Percentiles rank a stretch among this genome's conserved stretches.
Evolutionary conservation across 2,888 invertebrate species (phyloP).

Genomic region (Achlya flavicornis): DNA sequence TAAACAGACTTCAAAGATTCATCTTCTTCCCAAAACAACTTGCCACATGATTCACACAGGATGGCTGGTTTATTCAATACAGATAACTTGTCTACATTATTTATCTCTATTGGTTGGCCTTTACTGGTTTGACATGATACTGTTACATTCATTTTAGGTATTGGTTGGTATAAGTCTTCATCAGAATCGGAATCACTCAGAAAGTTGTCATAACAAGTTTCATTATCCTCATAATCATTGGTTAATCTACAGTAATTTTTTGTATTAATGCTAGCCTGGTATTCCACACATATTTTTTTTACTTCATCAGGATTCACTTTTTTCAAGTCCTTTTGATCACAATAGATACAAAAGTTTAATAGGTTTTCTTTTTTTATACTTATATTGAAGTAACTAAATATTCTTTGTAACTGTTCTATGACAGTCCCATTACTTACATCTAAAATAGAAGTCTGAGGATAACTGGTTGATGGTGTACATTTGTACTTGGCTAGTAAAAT

Average conservation of each 20-base stretch:
- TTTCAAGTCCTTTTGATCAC: conserved; percentile 66
- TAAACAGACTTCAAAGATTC: conserved; percentile 53
- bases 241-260: conserved; percentile 29
- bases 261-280: conserved; percentile 37
- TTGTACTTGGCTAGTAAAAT: conserved; percentile 67
- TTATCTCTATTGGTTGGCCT: conserved; percentile 82
- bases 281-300: conserved; percentile 53
- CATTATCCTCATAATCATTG: conserved; percentile 56
- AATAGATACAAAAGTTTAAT: conserved; percentile 89
- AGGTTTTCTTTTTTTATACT: conserved; percentile 85
- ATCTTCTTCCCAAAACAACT: conserved; percentile 88
- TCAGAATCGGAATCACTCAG: conserved; percentile 73
- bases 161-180: conserved; percentile 58
- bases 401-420: conserved; percentile 86
- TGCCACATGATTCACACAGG: conserved; percentile 89
- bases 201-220: conserved; percentile 63
- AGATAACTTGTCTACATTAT: conserved; percentile 72
- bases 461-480: conserved; percentile 82
- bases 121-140: conserved; percentile 75
- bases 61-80: conserved; percentile 83
- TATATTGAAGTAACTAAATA: conserved; percentile 87
- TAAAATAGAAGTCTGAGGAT: conserved; percentile 78
- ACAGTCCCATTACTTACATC: conserved; percentile 81
- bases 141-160: conserved; percentile 28
- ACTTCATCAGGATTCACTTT: conserved; percentile 57